These are phyloP conservation scores for Lucinisca nassula DNA, from an alignment of 2,888 invertebrate species.

Conservation along the genomic window DNA sequence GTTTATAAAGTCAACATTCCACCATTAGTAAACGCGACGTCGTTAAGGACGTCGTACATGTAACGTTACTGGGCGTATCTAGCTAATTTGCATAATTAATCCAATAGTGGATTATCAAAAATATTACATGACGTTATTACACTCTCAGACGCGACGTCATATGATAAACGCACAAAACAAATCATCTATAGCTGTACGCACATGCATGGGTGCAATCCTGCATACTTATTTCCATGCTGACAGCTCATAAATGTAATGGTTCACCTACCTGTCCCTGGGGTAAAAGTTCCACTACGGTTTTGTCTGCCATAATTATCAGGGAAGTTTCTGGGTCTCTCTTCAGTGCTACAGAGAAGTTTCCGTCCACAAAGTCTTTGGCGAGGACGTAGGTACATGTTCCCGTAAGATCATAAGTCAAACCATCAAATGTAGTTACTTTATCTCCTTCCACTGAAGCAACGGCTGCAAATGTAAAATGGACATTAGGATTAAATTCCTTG, in stretches of 20 bases:
- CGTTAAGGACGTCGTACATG: too few species aligned
- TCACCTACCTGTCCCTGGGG: constrained; percentile 1
- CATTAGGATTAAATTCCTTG: too few species aligned
- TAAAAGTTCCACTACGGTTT: constrained; percentile 73
- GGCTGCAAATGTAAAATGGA: too few species aligned
- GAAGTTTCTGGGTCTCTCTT: constrained; percentile 89
- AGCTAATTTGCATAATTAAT: too few species aligned
- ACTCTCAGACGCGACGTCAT: too few species aligned
- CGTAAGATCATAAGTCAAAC: constrained; percentile 92
- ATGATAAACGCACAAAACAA: not conserved
- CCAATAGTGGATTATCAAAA: too few species aligned
- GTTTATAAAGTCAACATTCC: too few species aligned
- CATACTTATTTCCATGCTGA: not conserved
- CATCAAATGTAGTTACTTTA: constrained; percentile 96
- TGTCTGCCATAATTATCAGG: constrained; percentile 69
- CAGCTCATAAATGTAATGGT: not conserved
- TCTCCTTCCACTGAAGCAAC: constrained; percentile 94
- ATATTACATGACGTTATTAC: too few species aligned
- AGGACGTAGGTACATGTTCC: constrained; percentile 94
- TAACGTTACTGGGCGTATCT: too few species aligned
- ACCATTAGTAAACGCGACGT: too few species aligned
- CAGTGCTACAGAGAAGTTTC: constrained; percentile 94
- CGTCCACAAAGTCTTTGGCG: constrained; percentile 93
- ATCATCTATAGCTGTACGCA: not conserved
- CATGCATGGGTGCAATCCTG: not conserved